Base-by-base conservation (phyloP, 2,888 invertebrate species). In the Muscina levida region DNA sequence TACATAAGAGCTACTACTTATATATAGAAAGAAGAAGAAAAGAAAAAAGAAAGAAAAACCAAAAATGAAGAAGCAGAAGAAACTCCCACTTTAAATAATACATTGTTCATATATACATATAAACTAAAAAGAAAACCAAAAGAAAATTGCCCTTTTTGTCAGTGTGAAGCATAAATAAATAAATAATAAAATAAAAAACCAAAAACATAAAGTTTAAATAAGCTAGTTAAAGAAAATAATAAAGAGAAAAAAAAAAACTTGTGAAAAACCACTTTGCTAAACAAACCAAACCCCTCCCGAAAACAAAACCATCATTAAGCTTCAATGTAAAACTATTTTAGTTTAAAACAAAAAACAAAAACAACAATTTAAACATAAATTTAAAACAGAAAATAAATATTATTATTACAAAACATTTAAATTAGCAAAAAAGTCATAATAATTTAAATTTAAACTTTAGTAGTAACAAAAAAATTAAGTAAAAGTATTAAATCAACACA, bases 71-170 rank as follows among this genome's bases (percentile, higher is more conserved):
- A 31, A 31, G 8, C 31, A 3, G 8, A 31, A 31, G 8, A 42
- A 74, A 66, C 26, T 76, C 66, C 51, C 66, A 3, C 59, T 70
- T 77, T 68, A 72, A 73, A 71, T 39, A 73, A 72, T 10, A 39
- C 73, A 81, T 81, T 81, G 77, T 81, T 81, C 81, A 81, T 81
- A 81, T 77, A 80, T 73, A 80, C 73, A 81, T 81, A 81, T 66
- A 71, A n/a, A n/a, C n/a, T n/a, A n/a, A 71, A 72, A 73, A 31
- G 4, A 31, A 31, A 31, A 31, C 3, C 3, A 31, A 17, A 51
- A 51, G 5, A 51, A 51, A 80, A 80, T 70, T 77, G 74, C 77
- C 81, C 74, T 81, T 74, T 81, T 81, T 81, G 81, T 81, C 81
- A 81, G 81, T 81, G 81, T 81, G 81, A 81, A 81, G 74, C 77